Conservation (phyloP, 1,140 invertebrate genomes). For the Camponotus pennsylvanicus region DNA sequence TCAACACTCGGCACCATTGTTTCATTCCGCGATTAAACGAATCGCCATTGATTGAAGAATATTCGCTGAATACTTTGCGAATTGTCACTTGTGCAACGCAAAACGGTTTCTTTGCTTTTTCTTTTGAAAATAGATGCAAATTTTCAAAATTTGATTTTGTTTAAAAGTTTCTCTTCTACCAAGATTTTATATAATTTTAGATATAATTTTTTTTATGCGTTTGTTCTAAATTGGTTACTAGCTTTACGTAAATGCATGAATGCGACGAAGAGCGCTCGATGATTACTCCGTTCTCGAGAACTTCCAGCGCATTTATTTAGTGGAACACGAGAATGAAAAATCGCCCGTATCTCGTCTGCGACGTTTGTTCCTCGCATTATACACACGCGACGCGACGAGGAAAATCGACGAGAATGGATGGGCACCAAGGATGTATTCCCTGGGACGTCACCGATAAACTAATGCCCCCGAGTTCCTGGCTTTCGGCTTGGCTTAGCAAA, state of each 20-base stretch:
- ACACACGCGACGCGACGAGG: conserved; percentile 26
- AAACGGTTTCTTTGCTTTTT: not conserved
- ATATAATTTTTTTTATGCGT: not conserved
- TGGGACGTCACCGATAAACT: conserved; percentile 27
- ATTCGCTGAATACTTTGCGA: not conserved
- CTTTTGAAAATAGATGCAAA: not conserved
- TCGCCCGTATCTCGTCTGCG: conserved; percentile 61
- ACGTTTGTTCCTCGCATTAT: conserved; percentile 67
- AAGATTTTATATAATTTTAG: not conserved
- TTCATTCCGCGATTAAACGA: conserved; percentile 20
- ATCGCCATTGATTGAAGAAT: not conserved
- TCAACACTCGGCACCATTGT: conserved; percentile 9
- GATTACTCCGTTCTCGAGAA: conserved; percentile 29
- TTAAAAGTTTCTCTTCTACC: not conserved
- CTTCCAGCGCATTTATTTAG: conserved; percentile 76
- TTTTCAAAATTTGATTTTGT: not conserved
- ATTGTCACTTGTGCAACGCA: conserved; percentile 3
- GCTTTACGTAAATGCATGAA: conserved; percentile 17
- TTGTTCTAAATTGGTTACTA: not conserved
- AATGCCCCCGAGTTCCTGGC: conserved; percentile 26
- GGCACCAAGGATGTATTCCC: conserved; percentile 14
- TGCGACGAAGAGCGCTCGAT: not conserved
- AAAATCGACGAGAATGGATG: conserved; percentile 50
- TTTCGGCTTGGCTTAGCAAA: conserved; percentile 1
- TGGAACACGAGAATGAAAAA: conserved; percentile 68